Conservation (phyloP, 2,113 vertebrate genomes). For the Hylia prasina region DNA sequence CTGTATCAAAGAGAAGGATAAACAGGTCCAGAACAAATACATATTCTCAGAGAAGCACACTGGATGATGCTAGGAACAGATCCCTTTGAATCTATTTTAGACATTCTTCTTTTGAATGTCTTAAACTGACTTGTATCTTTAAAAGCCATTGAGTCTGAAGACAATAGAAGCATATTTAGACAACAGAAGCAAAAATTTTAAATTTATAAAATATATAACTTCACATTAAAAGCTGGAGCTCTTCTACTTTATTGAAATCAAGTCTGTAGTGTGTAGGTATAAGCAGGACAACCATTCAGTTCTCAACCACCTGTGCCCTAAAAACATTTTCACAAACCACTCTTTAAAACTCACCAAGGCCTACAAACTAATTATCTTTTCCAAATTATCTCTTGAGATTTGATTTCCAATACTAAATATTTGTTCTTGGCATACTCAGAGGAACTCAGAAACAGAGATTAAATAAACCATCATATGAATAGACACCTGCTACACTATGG, state of each 20-base stretch:
- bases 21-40: background rate
- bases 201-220: background rate
- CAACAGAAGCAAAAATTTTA: background rate
- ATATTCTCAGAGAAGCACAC: background rate
- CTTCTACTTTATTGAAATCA: background rate
- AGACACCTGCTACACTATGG: slow-evolving; percentile 32
- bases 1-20: background rate
- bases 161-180: background rate
- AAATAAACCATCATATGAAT: slow-evolving; percentile 5
- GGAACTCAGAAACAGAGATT: slow-evolving; percentile 4
- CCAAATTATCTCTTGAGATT: slow-evolving; percentile 4
- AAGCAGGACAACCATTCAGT: background rate
- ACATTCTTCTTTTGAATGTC: background rate
- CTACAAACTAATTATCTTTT: background rate
- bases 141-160: background rate
- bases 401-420: background rate
- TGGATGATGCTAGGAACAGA: background rate
- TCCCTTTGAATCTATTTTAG: background rate
- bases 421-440: background rate
- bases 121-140: background rate
- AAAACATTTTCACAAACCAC: background rate
- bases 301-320: background rate
- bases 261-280: background rate
- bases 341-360: background rate
- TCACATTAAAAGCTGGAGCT: background rate